Evolutionary conservation across 1,140 invertebrate genomes (phyloP), one percentile per base, ranked within the genome.

Genomic region (Microplitis mediator): DNA sequence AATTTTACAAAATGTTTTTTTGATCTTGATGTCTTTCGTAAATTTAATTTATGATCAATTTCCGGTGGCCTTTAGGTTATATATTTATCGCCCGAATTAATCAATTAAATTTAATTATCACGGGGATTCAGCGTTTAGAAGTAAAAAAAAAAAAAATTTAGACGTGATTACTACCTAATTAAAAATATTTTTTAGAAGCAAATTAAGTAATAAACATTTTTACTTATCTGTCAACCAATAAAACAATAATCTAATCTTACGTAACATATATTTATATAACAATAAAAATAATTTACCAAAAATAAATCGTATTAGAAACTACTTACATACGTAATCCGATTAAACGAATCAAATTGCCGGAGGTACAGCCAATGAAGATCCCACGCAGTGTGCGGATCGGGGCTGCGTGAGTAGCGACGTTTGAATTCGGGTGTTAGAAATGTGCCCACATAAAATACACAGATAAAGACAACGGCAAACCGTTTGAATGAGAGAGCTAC

Each of bases 241-340:
- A 14, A 34, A 58, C 66, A 35, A 56, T 52, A n/a, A 34, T 31
- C n/a, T 35, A 35, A 14, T 62, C 0, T 35, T 54, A 34, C 54
- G 4, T 3, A 54, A 67, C 13, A 54, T 23, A 4, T 60, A 58
- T 60, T 39, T 16, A 66, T 60, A 32, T 23, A 66, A 35, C 39
- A 58, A 65, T 72, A 51, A 54, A 58, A 52, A 36, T 63, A 66
- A 54, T 66, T 66, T 58, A 54, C 54, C 51, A 35, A 66, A 13
- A 14, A 51, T 16, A 66, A 72, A 60, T 66, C 52, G 39, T 54
- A 66, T 66, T 72, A 72, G 52, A 66, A 16, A 58, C 45, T 56
- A 72, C 70, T 72, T 72, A 72, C 51, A 72, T 52, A 66, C 70
- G 63, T 72, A 64, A 72, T 72, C 70, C 70, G 62, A 72, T 72